phyloP scores from a whole-genome alignment of 1,140 invertebrate species.

The Diprion similis region DNA sequence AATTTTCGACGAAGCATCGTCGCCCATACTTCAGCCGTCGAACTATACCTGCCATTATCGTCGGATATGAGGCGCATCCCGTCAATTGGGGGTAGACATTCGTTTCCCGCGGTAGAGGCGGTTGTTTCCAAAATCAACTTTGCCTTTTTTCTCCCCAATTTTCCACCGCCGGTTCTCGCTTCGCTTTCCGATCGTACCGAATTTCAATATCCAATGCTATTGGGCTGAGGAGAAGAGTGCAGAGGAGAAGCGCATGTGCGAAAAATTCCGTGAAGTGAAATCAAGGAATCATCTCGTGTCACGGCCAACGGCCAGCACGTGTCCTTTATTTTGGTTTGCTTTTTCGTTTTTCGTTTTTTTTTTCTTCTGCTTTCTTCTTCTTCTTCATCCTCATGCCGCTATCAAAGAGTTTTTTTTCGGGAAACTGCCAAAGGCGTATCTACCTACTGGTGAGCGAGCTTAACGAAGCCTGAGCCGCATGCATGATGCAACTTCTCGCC shows the following conservation, averaged over 20 bases:
- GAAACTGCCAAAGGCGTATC: slow-evolving; percentile 29
- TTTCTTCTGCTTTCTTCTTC: not conserved
- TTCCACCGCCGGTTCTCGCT: not conserved
- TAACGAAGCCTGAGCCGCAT: slow-evolving; percentile 39
- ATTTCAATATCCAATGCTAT: not conserved
- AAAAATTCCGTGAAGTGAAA: slow-evolving; percentile 43
- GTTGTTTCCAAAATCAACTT: too few species aligned
- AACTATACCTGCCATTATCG: not conserved
- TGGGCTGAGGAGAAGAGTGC: not conserved
- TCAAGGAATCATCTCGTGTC: slow-evolving; percentile 33
- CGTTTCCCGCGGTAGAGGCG: too few species aligned
- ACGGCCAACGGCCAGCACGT: slow-evolving; percentile 32
- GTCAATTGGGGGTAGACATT: too few species aligned
- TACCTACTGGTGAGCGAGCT: not conserved
- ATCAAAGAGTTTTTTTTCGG: slow-evolving; percentile 29
- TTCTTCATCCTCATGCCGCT: slow-evolving; percentile 10
- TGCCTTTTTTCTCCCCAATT: too few species aligned
- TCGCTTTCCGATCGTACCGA: not conserved
- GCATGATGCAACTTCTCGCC: slow-evolving; percentile 30
- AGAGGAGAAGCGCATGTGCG: slow-evolving; percentile 18
- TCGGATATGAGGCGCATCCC: too few species aligned
- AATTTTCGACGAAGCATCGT: slow-evolving; percentile 40
- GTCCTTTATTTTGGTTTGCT: slow-evolving; percentile 20
- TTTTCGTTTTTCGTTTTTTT: not conserved
- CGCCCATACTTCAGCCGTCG: not conserved